Percentiles rank a stretch among this genome's conserved stretches.
phyloP scores from a whole-genome alignment of 2,113 vertebrate species.

The Rhagologus leucostigma region DNA sequence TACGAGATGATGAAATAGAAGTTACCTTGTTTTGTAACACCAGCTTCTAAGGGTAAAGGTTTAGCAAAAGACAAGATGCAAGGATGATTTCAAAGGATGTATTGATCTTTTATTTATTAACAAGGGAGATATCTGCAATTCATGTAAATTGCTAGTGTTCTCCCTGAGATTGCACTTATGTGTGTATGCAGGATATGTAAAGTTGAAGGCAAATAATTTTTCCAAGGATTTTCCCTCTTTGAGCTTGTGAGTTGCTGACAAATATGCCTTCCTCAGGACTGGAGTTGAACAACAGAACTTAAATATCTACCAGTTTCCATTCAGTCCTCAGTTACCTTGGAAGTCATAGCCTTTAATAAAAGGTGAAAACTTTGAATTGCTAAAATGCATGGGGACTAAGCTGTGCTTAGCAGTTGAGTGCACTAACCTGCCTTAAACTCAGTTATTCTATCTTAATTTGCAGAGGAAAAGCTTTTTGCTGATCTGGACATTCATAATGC shows the following conservation, averaged over 20 bases:
- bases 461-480: not conserved
- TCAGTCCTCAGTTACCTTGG: not conserved
- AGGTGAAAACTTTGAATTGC: not conserved
- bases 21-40: not conserved
- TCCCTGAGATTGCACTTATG: not conserved
- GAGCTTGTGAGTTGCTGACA: not conserved
- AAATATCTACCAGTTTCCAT: not conserved
- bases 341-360: not conserved
- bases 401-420: not conserved
- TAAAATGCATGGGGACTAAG: not conserved
- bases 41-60: not conserved
- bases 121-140: not conserved
- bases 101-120: not conserved
- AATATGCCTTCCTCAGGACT: not conserved
- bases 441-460: not conserved
- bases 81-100: not conserved
- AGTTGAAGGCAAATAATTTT: not conserved
- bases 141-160: not conserved
- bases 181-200: not conserved
- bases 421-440: not conserved
- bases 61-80: not conserved
- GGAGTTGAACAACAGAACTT: not conserved
- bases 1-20: not conserved
- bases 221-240: not conserved
- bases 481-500: not conserved